phyloP scores from a whole-genome alignment of 2,888 invertebrate species.

The Thecophora atra region DNA sequence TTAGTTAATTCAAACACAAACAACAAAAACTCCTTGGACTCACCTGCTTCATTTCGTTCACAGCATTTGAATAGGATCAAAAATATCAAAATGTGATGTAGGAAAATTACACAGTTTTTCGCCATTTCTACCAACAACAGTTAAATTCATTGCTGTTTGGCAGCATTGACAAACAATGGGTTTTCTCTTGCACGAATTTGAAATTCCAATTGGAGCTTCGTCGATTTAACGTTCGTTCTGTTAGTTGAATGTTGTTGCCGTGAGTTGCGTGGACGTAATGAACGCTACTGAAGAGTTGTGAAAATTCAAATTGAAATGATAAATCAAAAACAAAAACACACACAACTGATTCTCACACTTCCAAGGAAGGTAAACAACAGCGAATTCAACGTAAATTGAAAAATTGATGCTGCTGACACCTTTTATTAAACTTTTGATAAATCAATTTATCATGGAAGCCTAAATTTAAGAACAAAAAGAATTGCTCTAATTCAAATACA shows the following conservation, averaged over 20 bases:
- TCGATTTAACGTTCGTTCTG: not conserved
- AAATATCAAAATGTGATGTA: slow-evolving; percentile 5
- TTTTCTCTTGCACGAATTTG: not conserved
- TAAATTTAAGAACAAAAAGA: not conserved
- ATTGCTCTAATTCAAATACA: not conserved
- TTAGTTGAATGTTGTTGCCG: slow-evolving; percentile 9
- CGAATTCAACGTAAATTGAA: not conserved
- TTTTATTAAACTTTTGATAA: not conserved
- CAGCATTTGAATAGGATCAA: slow-evolving; percentile 10
- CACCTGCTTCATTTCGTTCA: slow-evolving; percentile 29
- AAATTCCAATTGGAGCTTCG: not conserved
- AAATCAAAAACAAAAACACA: slow-evolving; percentile 1
- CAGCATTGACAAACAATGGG: not conserved
- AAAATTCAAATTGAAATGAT: not conserved
- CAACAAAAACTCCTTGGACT: not conserved
- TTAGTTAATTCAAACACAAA: not conserved
- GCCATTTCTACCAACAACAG: slow-evolving; percentile 16
- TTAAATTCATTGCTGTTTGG: slow-evolving; percentile 10
- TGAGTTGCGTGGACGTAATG: slow-evolving; percentile 26
- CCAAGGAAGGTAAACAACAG: not conserved
- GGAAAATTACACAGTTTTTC: slow-evolving; percentile 3
- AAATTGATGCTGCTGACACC: not conserved
- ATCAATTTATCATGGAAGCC: not conserved
- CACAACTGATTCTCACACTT: not conserved
- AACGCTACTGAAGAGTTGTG: slow-evolving; percentile 2